A percentile compares a stretch with the other conserved stretches of the same genome.
phyloP scores from a whole-genome alignment of 2,797 vertebrate species.

The Sphaeramia orbicularis region DNA sequence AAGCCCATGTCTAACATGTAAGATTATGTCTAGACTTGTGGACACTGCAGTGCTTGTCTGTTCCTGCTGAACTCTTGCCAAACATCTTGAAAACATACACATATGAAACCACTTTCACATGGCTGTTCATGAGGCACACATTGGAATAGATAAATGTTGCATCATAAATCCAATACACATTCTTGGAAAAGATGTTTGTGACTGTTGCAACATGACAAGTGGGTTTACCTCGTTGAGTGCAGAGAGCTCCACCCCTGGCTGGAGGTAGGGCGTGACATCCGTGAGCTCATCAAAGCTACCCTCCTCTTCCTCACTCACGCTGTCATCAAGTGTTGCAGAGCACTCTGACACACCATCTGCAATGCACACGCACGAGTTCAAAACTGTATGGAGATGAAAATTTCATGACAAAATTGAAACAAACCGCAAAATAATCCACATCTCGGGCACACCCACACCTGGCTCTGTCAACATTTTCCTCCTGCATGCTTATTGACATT shows the following conservation, averaged over 20 bases:
- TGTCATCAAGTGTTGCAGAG: slow-evolving; percentile 89
- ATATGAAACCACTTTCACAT: slow-evolving; percentile 36
- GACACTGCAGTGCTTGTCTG: slow-evolving; percentile 25
- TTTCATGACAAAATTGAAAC: neutral
- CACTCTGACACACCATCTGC: slow-evolving; percentile 88
- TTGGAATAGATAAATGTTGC: slow-evolving; percentile 15
- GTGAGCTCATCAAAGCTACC: slow-evolving; percentile 94
- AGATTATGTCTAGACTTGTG: slow-evolving; percentile 64
- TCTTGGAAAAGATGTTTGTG: slow-evolving; percentile 8
- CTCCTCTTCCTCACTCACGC: slow-evolving; percentile 96
- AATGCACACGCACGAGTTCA: slow-evolving; percentile 50
- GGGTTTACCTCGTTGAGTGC: slow-evolving; percentile 92
- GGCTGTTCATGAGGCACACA: slow-evolving; percentile 13
- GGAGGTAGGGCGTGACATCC: slow-evolving; percentile 91
- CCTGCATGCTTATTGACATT: slow-evolving; percentile 55
- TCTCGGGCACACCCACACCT: slow-evolving; percentile 22
- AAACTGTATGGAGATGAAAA: slow-evolving; percentile 5
- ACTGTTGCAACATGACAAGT: slow-evolving; percentile 17
- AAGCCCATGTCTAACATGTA: slow-evolving; percentile 62
- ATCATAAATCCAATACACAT: slow-evolving; percentile 26
- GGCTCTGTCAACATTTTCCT: slow-evolving; percentile 32
- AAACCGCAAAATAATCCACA: slow-evolving; percentile 29
- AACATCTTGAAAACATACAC: slow-evolving; percentile 54
- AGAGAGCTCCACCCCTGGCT: slow-evolving; percentile 92
- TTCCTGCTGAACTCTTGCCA: slow-evolving; percentile 33